Conservation (phyloP, 2,888 invertebrate species). For the Oxycera nigricornis region DNA sequence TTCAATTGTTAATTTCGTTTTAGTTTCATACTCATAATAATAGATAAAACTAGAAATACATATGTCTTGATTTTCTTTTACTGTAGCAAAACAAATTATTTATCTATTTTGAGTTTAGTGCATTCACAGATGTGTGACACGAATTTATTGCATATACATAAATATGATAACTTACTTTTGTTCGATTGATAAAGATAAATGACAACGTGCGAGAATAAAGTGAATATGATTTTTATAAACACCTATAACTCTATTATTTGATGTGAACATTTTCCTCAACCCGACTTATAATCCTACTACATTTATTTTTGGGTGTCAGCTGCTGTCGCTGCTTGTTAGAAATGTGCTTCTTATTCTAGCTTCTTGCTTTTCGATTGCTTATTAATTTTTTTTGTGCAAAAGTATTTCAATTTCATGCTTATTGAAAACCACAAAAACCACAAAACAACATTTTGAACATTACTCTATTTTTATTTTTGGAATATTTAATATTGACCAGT, state of each 20-base stretch:
- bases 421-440: neutral
- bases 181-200: neutral
- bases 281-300: no score
- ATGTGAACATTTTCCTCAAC: neutral
- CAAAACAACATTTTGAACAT: neutral
- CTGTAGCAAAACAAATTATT: constrained; percentile 6
- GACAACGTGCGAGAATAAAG: constrained; percentile 5
- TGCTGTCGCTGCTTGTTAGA: neutral
- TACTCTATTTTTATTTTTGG: neutral
- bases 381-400: neutral
- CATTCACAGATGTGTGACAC: constrained; percentile 6
- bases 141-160: constrained; percentile 15
- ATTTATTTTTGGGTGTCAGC: neutral
- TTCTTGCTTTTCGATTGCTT: neutral
- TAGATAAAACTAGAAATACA: neutral
- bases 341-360: neutral
- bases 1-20: constrained; percentile 16
- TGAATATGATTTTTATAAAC: constrained; percentile 32
- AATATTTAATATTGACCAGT: no score
- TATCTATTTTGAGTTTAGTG: neutral
- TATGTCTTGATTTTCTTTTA: no score
- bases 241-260: neutral
- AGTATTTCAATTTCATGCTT: neutral
- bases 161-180: constrained; percentile 1
- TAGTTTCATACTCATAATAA: constrained; percentile 8